Percentiles rank a stretch among this genome's conserved stretches.
These are phyloP conservation scores for Spea hammondii DNA, from an alignment of 2,797 vertebrate species.

Conservation along the genomic window DNA sequence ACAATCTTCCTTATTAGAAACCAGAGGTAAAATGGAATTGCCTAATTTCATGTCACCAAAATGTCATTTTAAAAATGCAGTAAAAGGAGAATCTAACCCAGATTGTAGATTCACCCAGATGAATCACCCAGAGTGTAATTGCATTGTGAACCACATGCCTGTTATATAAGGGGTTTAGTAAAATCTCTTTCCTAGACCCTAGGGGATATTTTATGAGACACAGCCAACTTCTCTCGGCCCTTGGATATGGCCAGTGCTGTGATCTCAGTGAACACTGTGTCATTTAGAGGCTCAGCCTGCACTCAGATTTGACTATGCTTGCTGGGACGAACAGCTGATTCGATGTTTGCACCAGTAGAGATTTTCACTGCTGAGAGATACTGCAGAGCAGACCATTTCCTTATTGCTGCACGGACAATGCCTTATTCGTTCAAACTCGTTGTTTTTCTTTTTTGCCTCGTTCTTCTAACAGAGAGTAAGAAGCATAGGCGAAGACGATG, in stretches of 20 bases:
- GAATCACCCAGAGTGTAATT: constrained; percentile 43
- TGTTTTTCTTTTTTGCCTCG: constrained; percentile 72
- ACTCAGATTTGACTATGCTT: constrained; percentile 2
- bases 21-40: background rate
- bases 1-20: too few relatives aligned
- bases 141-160: constrained; percentile 48
- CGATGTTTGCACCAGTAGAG: constrained; percentile 61
- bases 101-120: constrained; percentile 72
- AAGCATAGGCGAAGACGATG: constrained; percentile 77
- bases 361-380: constrained; percentile 56
- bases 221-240: constrained; percentile 55
- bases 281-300: constrained; percentile 45
- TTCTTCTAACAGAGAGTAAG: constrained; percentile 73
- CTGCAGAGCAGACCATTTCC: constrained; percentile 61
- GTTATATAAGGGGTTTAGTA: constrained; percentile 68
- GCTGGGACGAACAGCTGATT: constrained; percentile 55
- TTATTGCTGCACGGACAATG: constrained; percentile 68
- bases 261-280: constrained; percentile 48
- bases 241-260: constrained; percentile 64
- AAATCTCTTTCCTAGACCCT: constrained; percentile 62
- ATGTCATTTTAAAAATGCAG: constrained; percentile 2
- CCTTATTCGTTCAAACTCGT: constrained; percentile 68
- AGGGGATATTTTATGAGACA: constrained; percentile 56
- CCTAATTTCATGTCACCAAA: background rate
- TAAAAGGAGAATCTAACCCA: constrained; percentile 50